Base-by-base conservation (phyloP, 2,888 invertebrate genomes). In the Crocallis elinguaria region DNA sequence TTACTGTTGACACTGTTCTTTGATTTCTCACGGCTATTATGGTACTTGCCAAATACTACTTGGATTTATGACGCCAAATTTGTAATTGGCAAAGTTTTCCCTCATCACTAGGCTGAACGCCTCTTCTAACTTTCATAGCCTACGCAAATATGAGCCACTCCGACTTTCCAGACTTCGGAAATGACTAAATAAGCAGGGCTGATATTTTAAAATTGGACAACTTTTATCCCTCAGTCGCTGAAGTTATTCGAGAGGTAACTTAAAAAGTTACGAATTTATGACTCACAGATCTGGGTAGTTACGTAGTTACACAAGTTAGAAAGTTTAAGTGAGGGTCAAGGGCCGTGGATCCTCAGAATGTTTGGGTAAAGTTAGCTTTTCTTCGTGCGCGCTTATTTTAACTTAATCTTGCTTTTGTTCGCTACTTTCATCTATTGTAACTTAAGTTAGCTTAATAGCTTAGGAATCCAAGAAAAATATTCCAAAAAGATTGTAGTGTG, bases 281-380 rank as follows among this genome's bases (percentile, higher is more conserved):
- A 71, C 73, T 68, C 70, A 43, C 69, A 67, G 71, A 71, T 66
- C 66, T 67, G 60, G 51, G 64, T 69, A 69, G 66, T 64, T 61
- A 68, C n/a, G n/a, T n/a, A n/a, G 66, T 65, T 62, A 68, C 62
- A 56, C 50, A 64, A 80, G 77, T 82, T 75, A 67, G 74, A 81
- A 84, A 84, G 79, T 85, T 81, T 75, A 43, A 55, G 52, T 49
- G 44, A 66, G 76, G 85, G 84, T 84, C 82, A 84, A 82, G 78
- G 79, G 73, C 80, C 83, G 64, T 50, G 69, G 62, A 57, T 71
- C 64, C 71, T 76, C 71, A 64, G 73, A 78, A 79, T 75, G 76
- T 77, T 77, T 73, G 66, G 64, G 69, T 57, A 54, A 72, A 79
- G 73, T 77, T 74, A 53, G 57, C 57, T 46, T 52, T 50, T 53